phyloP scores from a whole-genome alignment of 2,888 invertebrate genomes.

The Helleia helle region DNA sequence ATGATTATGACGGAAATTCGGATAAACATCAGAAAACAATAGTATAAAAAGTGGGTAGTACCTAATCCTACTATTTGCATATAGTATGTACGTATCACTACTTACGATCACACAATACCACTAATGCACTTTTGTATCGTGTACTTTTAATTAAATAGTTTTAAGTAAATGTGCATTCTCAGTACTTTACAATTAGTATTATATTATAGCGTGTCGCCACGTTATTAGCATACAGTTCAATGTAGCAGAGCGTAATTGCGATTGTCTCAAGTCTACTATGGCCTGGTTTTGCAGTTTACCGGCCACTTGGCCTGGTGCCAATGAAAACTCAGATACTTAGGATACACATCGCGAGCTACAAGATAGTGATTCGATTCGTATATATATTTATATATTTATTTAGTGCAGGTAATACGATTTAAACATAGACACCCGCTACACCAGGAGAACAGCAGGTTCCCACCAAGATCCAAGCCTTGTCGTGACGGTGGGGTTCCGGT shows the following conservation, averaged over 20 bases:
- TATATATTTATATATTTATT: too few species aligned
- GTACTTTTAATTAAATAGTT: neutral
- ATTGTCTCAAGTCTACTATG: conserved; percentile 13
- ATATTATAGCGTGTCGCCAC: conserved; percentile 4
- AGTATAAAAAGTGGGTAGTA: too few species aligned
- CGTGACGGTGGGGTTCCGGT: too few species aligned
- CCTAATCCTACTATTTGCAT: too few species aligned
- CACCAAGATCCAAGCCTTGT: too few species aligned
- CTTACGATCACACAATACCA: too few species aligned
- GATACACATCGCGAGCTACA: conserved; percentile 3
- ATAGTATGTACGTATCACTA: too few species aligned
- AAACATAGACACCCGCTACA: too few species aligned
- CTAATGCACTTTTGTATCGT: neutral
- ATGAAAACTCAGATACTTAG: conserved; percentile 15
- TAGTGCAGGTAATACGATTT: too few species aligned
- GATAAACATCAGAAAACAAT: too few species aligned
- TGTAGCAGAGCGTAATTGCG: neutral
- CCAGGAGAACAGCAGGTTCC: too few species aligned
- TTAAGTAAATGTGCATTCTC: neutral
- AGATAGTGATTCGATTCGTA: neutral
- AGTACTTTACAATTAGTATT: neutral
- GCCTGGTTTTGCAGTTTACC: conserved; percentile 18
- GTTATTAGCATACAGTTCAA: neutral
- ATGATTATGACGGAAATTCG: too few species aligned
- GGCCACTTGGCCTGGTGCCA: conserved; percentile 20